These are phyloP conservation scores for Nebria salina DNA, from an alignment of 2,888 invertebrate species.

Conservation along the genomic window DNA sequence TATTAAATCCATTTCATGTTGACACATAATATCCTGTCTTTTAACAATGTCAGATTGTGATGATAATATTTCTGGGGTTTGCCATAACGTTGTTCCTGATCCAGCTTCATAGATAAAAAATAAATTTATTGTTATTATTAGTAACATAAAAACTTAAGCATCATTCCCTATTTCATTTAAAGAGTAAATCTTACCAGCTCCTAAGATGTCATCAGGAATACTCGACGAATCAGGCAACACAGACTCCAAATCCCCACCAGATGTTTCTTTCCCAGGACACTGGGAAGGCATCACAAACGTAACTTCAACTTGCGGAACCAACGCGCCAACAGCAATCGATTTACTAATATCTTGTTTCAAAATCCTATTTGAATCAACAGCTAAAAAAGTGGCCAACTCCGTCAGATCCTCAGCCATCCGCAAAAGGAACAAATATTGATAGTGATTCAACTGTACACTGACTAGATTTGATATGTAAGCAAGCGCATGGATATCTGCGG, in stretches of 20 bases:
- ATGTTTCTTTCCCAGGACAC: constrained; percentile 86
- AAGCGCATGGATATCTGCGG: constrained; percentile 80
- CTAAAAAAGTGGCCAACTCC: constrained; percentile 81
- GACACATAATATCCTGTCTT: neutral
- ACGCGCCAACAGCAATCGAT: constrained; percentile 77
- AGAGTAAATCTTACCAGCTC: constrained; percentile 64
- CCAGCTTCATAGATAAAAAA: constrained; percentile 37
- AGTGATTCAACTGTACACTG: constrained; percentile 92
- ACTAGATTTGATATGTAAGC: constrained; percentile 85
- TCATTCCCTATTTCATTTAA: neutral
- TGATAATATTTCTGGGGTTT: constrained; percentile 39
- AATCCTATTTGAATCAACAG: constrained; percentile 80
- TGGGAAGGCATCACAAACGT: constrained; percentile 88
- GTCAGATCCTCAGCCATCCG: constrained; percentile 83
- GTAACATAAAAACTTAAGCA: constrained; percentile 53
- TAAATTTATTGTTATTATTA: neutral
- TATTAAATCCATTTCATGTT: neutral
- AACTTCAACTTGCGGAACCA: constrained; percentile 87
- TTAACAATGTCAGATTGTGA: constrained; percentile 38
- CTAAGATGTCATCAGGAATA: constrained; percentile 76
- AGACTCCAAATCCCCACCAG: constrained; percentile 84
- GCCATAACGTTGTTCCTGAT: constrained; percentile 50
- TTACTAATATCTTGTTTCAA: constrained; percentile 66
- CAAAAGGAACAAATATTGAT: constrained; percentile 89
- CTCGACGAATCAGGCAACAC: constrained; percentile 87